Evolutionary conservation across 2,113 vertebrate species (phyloP), one percentile per base, ranked within the genome.

Genomic region (Sprattus sprattus): DNA sequence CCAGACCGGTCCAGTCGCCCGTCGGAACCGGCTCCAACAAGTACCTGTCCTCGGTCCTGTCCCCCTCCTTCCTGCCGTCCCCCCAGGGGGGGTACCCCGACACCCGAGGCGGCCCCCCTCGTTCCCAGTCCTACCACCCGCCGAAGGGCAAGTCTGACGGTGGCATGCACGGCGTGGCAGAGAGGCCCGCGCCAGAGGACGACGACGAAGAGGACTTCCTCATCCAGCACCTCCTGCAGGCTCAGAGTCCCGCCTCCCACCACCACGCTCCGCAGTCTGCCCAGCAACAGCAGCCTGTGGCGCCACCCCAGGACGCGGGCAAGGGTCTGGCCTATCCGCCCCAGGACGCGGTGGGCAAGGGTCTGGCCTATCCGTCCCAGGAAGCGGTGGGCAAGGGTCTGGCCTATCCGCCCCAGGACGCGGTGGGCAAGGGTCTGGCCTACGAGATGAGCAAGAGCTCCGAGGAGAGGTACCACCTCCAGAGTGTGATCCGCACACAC

Each of bases 191-290:
- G 85, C 94, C 95, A 20, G 97, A 98, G 84, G 97, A 98, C 0
- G 97, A 98, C 16, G 97, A 98, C 6, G 97, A 99, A 0, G 97
- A 99, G 16, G 97, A 99, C 67, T 99, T 99, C 88, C 93, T 99
- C 71, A 99, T 99, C 57, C 97, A 99, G 86, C 97, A 99, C 85
- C 94, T 99, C 49, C 93, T 99, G 52, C 97, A 98, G 91, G 96
- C 95, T 4, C 95, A 96, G 83, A 96, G 95, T 87, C 95, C 95
- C 18, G 84, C 89, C 83, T 88, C 93, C 71, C 95, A 95, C 84
- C 95, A 95, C 89, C 95, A 94, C 83, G 83, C 92, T 45, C 91
- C 94, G 71, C 94, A 94, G 78, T 44, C 71, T 11, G 71, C 71
- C 13, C 71, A 78, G 52, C 88, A 92, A 88, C 92, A 85, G 91